Evolutionary conservation across 2,888 invertebrate genomes (phyloP).

Genomic region (Erebia palarica): DNA sequence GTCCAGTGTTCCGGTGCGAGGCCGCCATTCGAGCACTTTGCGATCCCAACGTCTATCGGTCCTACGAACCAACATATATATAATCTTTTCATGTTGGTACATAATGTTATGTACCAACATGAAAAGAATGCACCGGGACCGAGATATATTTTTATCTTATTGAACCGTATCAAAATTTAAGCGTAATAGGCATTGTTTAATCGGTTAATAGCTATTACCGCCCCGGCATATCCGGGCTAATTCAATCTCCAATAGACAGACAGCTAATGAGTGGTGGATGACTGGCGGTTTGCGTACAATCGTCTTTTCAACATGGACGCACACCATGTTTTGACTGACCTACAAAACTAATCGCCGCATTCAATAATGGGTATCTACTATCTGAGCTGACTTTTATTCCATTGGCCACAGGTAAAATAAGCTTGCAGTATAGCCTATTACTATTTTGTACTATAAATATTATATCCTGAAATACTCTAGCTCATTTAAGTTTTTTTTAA

Average conservation of each 20-base stretch:
- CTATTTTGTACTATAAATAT: too few species aligned
- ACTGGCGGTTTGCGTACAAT: conserved; percentile 62
- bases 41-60: too few species aligned
- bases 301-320: conserved; percentile 50
- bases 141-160: conserved; percentile 28
- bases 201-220: conserved; percentile 61
- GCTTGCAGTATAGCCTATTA: background rate
- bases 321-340: conserved; percentile 55
- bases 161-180: conserved; percentile 33
- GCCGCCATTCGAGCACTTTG: too few species aligned
- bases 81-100: too few species aligned
- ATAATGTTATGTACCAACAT: background rate
- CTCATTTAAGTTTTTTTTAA: too few species aligned
- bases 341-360: conserved; percentile 54
- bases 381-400: conserved; percentile 33
- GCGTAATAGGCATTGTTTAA: conserved; percentile 59
- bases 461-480: too few species aligned
- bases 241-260: conserved; percentile 71
- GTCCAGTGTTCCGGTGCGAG: too few species aligned
- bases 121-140: conserved; percentile 16
- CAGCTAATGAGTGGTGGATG: conserved; percentile 74
- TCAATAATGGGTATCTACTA: conserved; percentile 42
- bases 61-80: too few species aligned
- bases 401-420: conserved; percentile 2
- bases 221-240: conserved; percentile 67